Conservation (phyloP, 2,888 invertebrate genomes). For the Ochropleura plecta region DNA sequence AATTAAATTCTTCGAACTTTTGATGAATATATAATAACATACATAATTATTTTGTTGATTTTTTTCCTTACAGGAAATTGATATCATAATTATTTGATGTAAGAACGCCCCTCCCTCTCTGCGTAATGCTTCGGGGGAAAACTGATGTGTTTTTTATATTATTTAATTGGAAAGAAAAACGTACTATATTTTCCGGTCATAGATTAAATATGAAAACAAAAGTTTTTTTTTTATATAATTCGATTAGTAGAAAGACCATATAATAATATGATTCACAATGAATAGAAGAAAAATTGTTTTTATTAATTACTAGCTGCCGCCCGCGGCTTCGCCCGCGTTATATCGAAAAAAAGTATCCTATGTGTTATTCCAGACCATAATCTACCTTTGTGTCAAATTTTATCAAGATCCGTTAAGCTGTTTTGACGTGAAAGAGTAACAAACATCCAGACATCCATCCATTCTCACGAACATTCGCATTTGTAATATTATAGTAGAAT, state of each 20-base stretch:
- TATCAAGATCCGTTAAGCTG: too few relatives aligned
- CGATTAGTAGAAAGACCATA: too few relatives aligned
- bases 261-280: not conserved
- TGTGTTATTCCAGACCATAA: too few relatives aligned
- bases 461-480: too few relatives aligned
- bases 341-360: too few relatives aligned
- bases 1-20: constrained; percentile 14
- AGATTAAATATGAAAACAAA: not conserved
- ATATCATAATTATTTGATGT: not conserved
- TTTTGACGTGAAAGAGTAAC: too few relatives aligned
- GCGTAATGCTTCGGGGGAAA: not conserved
- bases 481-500: too few relatives aligned
- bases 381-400: too few relatives aligned
- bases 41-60: not conserved
- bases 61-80: not conserved
- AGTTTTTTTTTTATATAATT: too few relatives aligned
- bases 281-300: not conserved
- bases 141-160: not conserved
- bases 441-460: too few relatives aligned
- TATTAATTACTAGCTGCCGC: too few relatives aligned
- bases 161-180: constrained; percentile 6
- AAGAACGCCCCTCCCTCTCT: not conserved
- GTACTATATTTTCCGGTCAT: not conserved
- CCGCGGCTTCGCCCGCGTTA: too few relatives aligned
- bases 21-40: not conserved